A percentile compares a stretch with the other conserved stretches of the same genome.
These are phyloP conservation scores for Peromyscus aztecus DNA, from an alignment of 2,797 vertebrate genomes.

Conservation along the genomic window DNA sequence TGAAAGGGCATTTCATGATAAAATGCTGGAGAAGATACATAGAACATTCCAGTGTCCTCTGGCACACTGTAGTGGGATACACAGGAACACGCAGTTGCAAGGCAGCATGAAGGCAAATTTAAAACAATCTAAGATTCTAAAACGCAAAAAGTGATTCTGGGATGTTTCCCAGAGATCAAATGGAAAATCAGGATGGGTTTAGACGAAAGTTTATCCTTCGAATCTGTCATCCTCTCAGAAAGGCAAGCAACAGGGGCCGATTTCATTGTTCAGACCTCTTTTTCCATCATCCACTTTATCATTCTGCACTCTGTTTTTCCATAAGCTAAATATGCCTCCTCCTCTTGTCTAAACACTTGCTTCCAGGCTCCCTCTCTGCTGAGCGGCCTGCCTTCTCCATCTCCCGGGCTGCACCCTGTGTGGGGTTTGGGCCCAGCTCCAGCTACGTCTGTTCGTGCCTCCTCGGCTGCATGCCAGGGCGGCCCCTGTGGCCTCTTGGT, in stretches of 20 bases:
- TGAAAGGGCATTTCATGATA: not conserved
- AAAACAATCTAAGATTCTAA: conserved; percentile 36
- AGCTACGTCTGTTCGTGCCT: not conserved
- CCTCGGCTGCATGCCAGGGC: not conserved
- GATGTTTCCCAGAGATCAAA: conserved; percentile 52
- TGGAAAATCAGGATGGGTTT: not conserved
- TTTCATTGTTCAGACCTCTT: conserved; percentile 76
- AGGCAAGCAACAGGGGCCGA: not conserved
- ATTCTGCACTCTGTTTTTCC: conserved; percentile 70
- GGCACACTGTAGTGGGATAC: not conserved
- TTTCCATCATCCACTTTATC: conserved; percentile 80
- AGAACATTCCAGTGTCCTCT: not conserved
- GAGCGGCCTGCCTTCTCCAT: conserved; percentile 62
- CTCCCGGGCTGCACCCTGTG: conserved; percentile 63
- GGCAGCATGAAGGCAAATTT: not conserved
- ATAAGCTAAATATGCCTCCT: conserved; percentile 73
- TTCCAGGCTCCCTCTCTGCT: conserved; percentile 80
- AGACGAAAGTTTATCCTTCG: conserved; percentile 63
- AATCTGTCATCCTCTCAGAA: conserved; percentile 60
- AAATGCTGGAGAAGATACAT: not conserved
- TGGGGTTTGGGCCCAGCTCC: conserved; percentile 24
- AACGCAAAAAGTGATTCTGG: conserved; percentile 48
- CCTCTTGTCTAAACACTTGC: conserved; percentile 83
- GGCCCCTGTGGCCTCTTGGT: not conserved
- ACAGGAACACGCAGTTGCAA: not conserved